Evolutionary conservation across 2,888 invertebrate species (phyloP), one percentile per base, ranked within the genome.

Genomic region (Chrysolina oricalcia): DNA sequence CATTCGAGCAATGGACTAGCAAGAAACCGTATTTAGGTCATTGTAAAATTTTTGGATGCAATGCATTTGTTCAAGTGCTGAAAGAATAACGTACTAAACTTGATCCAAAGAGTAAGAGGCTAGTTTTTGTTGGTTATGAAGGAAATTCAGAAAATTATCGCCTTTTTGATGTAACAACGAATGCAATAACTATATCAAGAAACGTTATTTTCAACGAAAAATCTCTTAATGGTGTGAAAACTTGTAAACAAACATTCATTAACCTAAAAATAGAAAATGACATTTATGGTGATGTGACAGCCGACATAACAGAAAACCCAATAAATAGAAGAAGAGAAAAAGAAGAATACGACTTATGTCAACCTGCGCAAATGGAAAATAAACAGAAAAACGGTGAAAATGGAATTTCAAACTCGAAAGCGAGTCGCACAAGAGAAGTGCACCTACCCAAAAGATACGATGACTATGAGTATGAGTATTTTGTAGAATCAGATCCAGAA

Each of bases 191-290:
- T 17, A 17, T 50, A 17, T 50, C 50, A 50, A 15, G 50, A 50
- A 17, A 50, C 50, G 50, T 50, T 17, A 50, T 50, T 50, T n/a
- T 50, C 50, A 17, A 50, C 50, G n/a, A 50, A 50, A 50, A n/a
- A 43, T 43, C 5, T 13, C 43, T 43, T 43, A 8, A 43, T 43
- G 43, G 43, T 43, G 43, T 43, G 43, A 43, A 43, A 43, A 43
- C 4, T 43, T 43, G 9, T 43, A 13, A 43, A 43, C 43, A 43
- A 43, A 43, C 43, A 43, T 43, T 43, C 13, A 13, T 43, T 43
- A 43, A 43, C 43, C 43, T 43, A 43, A 43, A 43, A 43, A 5
- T 43, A 43, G 43, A 43, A 43, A 43, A 43, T 43, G 43, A 43
- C 43, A 43, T 43, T 43, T 43, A 9, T 43, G 43, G 6, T 43